phyloP scores from a whole-genome alignment of 2,797 vertebrate genomes.

The Microctenopoma stevenorrisi region DNA sequence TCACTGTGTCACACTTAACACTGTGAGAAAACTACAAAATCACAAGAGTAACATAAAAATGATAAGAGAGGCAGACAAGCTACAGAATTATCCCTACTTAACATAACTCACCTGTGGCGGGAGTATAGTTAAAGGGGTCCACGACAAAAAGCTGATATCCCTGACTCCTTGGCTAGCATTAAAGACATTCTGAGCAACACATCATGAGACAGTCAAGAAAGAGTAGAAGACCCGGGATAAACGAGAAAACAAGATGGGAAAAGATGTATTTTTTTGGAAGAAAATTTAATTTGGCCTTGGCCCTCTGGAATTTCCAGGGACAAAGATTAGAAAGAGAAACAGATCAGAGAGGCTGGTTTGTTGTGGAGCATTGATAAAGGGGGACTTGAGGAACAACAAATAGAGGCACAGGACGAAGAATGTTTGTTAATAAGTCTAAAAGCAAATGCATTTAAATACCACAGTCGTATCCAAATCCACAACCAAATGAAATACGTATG shows the following conservation, averaged over 20 bases:
- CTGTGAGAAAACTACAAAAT: slow-evolving; percentile 53
- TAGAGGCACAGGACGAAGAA: slow-evolving; percentile 32
- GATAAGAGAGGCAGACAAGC: slow-evolving; percentile 73
- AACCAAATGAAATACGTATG: slow-evolving; percentile 51
- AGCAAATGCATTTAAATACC: slow-evolving; percentile 44
- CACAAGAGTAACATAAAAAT: slow-evolving; percentile 69
- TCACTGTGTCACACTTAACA: slow-evolving; percentile 17
- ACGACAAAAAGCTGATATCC: slow-evolving; percentile 96
- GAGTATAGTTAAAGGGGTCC: slow-evolving; percentile 95
- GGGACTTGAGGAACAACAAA: slow-evolving; percentile 19
- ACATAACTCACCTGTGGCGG: slow-evolving; percentile 93
- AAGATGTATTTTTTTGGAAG: slow-evolving; percentile 80
- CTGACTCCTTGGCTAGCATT: slow-evolving; percentile 99
- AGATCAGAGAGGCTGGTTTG: slow-evolving; percentile 35
- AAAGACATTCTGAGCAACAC: slow-evolving; percentile 98
- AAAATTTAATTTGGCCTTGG: slow-evolving; percentile 43
- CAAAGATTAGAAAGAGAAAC: slow-evolving; percentile 31
- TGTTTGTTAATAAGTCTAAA: slow-evolving; percentile 16
- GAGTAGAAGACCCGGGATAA: slow-evolving; percentile 76
- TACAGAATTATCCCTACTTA: slow-evolving; percentile 78
- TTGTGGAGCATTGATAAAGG: slow-evolving; percentile 34
- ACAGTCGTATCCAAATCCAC: slow-evolving; percentile 40
- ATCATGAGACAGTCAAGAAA: slow-evolving; percentile 94
- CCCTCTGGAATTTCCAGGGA: slow-evolving; percentile 40
- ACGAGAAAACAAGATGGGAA: slow-evolving; percentile 62